A percentile compares a stretch with the other conserved stretches of the same genome.
phyloP scores from a whole-genome alignment of 2,113 vertebrate species.

The Cricetomys ansorgei region DNA sequence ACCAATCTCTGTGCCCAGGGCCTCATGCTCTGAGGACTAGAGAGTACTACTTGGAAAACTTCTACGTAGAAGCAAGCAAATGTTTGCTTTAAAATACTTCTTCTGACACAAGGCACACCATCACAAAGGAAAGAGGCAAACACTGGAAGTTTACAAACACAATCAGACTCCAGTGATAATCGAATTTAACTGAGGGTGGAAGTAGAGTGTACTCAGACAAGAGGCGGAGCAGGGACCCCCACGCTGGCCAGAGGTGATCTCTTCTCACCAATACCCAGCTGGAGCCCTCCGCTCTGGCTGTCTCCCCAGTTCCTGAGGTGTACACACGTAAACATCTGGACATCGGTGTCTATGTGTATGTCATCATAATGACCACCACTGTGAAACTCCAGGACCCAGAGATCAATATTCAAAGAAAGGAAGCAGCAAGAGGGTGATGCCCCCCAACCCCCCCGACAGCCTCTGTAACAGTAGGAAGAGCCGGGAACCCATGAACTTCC shows the following conservation, averaged over 20 bases:
- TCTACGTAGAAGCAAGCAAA: background rate
- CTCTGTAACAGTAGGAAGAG: background rate
- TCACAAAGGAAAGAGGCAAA: background rate
- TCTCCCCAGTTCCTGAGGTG: background rate
- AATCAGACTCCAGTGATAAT: background rate
- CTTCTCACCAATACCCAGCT: background rate
- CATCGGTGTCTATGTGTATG: background rate
- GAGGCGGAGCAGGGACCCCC: too few species aligned
- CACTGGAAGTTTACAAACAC: background rate
- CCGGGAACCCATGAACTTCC: background rate
- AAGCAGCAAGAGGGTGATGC: rapidly evolving
- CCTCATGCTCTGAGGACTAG: background rate
- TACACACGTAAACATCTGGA: rapidly evolving
- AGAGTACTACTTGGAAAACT: background rate
- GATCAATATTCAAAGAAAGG: background rate
- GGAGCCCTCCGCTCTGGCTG: background rate
- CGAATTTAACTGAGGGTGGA: background rate
- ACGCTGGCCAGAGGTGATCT: too few species aligned
- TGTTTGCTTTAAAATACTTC: background rate
- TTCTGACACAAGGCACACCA: background rate
- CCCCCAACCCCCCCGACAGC: background rate
- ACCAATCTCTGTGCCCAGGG: background rate
- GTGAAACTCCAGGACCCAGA: background rate
- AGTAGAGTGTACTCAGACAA: too few species aligned
- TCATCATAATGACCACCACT: background rate